Conservation (phyloP, 2,888 invertebrate genomes). For the Heliconius charithonia region DNA sequence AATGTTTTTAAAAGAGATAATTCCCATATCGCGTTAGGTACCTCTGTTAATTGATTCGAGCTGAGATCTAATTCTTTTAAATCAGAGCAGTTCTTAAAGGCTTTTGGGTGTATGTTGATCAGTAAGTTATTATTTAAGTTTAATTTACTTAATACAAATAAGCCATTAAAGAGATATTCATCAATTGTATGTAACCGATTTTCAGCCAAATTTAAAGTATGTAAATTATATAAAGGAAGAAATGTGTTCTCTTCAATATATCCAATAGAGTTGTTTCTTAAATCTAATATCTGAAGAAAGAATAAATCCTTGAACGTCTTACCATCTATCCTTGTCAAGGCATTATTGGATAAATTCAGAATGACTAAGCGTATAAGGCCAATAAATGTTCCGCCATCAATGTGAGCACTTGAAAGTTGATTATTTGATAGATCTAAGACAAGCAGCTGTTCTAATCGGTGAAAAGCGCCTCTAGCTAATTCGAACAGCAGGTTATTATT, state of each 20-base stretch:
- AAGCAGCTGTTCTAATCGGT: constrained; percentile 92
- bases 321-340: constrained; percentile 91
- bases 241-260: constrained; percentile 95
- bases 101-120: constrained; percentile 88
- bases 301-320: constrained; percentile 94
- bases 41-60: constrained; percentile 91
- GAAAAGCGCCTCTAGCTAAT: constrained; percentile 92
- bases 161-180: constrained; percentile 91
- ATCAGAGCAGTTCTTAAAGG: constrained; percentile 94
- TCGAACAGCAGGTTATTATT: constrained; percentile 94
- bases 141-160: constrained; percentile 92
- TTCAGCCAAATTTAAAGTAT: constrained; percentile 94
- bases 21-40: constrained; percentile 92
- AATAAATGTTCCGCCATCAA: constrained; percentile 93
- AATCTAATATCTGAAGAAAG: constrained; percentile 93
- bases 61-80: constrained; percentile 94
- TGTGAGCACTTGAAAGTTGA: constrained; percentile 92
- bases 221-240: constrained; percentile 93
- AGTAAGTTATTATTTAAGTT: constrained; percentile 93
- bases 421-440: constrained; percentile 94
- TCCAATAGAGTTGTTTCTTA: constrained; percentile 93
- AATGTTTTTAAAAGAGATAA: constrained; percentile 92
- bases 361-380: constrained; percentile 94
- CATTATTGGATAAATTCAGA: constrained; percentile 93
- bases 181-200: constrained; percentile 93